These are phyloP conservation scores for Yponomeuta evonymella DNA, from an alignment of 2,888 invertebrate species.

Conservation along the genomic window DNA sequence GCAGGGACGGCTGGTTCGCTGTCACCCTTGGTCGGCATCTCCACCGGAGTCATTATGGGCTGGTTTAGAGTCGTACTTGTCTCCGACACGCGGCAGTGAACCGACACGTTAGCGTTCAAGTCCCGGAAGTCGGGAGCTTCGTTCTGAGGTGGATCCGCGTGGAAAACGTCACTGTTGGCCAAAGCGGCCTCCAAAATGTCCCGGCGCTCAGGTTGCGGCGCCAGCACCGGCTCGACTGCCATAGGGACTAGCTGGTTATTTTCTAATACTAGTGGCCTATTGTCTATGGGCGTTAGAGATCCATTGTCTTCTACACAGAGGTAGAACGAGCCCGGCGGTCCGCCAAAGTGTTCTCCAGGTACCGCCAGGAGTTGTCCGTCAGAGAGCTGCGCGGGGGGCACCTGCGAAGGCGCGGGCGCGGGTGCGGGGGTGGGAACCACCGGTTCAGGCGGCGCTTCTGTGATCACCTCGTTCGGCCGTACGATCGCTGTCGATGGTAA, in stretches of 20 bases:
- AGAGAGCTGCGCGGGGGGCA: constrained; percentile 37
- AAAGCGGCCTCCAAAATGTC: constrained; percentile 86
- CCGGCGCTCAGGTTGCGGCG: constrained; percentile 67
- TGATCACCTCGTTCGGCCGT: constrained; percentile 38
- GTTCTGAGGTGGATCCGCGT: constrained; percentile 66
- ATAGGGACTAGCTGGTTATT: constrained; percentile 68
- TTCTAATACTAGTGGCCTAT: constrained; percentile 77
- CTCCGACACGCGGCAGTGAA: constrained; percentile 81
- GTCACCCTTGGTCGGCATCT: constrained; percentile 78
- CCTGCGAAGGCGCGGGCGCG: constrained; percentile 20
- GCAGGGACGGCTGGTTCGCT: constrained; percentile 46
- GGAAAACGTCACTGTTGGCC: constrained; percentile 84
- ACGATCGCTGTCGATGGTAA: constrained; percentile 66
- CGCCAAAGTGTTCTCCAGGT: constrained; percentile 83
- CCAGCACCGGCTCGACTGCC: constrained; percentile 46
- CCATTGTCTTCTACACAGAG: constrained; percentile 84
- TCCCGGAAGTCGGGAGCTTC: constrained; percentile 78
- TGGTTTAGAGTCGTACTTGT: constrained; percentile 85
- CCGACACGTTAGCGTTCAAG: constrained; percentile 72
- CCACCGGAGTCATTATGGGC: constrained; percentile 89
- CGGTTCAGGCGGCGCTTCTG: constrained; percentile 5
- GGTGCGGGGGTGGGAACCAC: not conserved
- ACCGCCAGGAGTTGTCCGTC: constrained; percentile 83
- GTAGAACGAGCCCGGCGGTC: constrained; percentile 83
- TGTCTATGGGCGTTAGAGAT: constrained; percentile 82